Evolutionary conservation across 1,140 invertebrate genomes (phyloP).

Genomic region (Orchesella cincta): DNA sequence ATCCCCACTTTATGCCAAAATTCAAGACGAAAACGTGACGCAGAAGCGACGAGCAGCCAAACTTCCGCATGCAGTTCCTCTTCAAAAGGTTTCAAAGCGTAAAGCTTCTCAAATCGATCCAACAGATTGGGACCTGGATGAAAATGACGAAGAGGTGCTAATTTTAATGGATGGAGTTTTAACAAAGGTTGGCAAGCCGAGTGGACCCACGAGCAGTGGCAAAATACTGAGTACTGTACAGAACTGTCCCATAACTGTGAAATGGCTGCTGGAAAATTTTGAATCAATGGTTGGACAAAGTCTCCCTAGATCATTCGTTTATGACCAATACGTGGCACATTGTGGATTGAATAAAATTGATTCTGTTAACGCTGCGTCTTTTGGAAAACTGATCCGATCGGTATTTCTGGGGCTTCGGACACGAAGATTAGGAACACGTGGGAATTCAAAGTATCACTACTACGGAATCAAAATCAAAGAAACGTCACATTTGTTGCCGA

Average conservation of each 20-base stretch:
- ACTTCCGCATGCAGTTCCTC: neutral
- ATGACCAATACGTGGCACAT: slow-evolving; percentile 65
- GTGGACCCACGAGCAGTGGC: slow-evolving; percentile 2
- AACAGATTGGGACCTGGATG: neutral
- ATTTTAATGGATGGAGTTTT: neutral
- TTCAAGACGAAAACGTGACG: neutral
- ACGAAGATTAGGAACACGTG: slow-evolving; percentile 65
- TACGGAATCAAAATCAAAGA: slow-evolving; percentile 39
- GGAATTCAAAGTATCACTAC: slow-evolving; percentile 46
- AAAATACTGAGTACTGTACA: neutral
- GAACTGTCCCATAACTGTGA: slow-evolving; percentile 23
- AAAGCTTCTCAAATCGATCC: neutral
- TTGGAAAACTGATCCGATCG: slow-evolving; percentile 68
- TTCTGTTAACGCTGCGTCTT: slow-evolving; percentile 68
- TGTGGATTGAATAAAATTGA: slow-evolving; percentile 65
- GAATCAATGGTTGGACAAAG: slow-evolving; percentile 67
- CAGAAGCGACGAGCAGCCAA: neutral
- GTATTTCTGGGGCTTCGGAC: slow-evolving; percentile 66
- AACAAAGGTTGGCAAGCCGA: slow-evolving; percentile 9
- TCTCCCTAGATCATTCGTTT: slow-evolving; percentile 64
- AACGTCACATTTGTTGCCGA: neutral
- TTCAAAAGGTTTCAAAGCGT: neutral
- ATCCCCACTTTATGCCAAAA: neutral
- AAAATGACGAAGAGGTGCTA: neutral
- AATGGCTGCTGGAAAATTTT: slow-evolving; percentile 68